Evolutionary conservation across 2,797 vertebrate genomes (phyloP), one percentile per base, ranked within the genome.

Genomic region (Echeneis naucrates): DNA sequence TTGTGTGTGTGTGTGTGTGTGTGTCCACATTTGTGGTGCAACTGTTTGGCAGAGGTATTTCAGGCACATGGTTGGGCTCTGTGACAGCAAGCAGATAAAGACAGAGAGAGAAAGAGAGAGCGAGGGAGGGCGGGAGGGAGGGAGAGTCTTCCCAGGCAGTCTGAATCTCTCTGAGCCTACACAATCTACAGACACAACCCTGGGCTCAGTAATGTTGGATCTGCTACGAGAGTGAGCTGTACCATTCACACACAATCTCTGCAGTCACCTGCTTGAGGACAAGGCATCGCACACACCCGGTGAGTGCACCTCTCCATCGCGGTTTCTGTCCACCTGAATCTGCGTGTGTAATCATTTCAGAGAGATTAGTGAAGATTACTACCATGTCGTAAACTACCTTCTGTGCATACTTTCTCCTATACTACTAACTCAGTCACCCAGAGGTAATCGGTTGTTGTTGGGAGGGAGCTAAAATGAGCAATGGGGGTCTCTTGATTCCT

Each of bases 11-110:
- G 23, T 45, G 57, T 40, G 57, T 40, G 66, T 57, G 33, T 23
- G 38, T 23, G 57, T 33, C 37, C 21, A 68, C 23, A 33, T 14
- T 66, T 78, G 73, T 72, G 53, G 23, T 63, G 75, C 58, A 71
- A 75, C 80, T 91, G 82, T 86, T 89, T 90, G 87, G 76, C 86
- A 80, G 84, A 82, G 82, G 79, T 88, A 88, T 90, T 91, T 89
- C 42, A 81, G 78, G 87, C 81, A 81, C 89, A 92, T 91, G 86
- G 86, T 68, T 75, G 68, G 75, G 81, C 84, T 83, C 69, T 72
- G 74, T 89, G 81, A 88, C 53, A 69, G 80, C 51, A 78, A 80
- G 57, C 12, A 80, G 76, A 78, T 64, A 82, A 52, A 74, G 70
- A 54, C 16, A 37, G 23, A 72, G 58, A 54, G 66, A 33, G 50